Conservation (phyloP, 2,888 invertebrate species). For the Empis stercorea region DNA sequence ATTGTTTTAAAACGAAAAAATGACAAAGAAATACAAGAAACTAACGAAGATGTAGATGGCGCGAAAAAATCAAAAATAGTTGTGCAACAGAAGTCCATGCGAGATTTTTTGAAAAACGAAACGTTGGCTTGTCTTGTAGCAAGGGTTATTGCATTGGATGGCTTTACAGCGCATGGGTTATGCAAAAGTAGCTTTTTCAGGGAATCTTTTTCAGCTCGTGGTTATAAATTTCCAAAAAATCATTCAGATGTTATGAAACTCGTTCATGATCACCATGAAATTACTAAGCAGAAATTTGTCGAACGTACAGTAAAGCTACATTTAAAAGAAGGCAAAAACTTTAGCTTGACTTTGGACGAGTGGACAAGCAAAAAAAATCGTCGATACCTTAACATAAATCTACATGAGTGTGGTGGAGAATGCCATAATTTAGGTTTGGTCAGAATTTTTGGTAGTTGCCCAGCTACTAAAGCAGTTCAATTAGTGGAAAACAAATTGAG, state of each 20-base stretch:
- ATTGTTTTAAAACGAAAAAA: not conserved
- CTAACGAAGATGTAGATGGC: not conserved
- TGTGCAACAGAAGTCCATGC: not conserved
- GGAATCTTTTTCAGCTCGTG: not conserved
- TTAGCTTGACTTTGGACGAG: not conserved
- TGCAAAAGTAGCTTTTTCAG: not conserved
- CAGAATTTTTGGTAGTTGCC: not conserved
- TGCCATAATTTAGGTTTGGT: not conserved
- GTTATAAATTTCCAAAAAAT: not conserved
- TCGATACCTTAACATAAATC: not conserved
- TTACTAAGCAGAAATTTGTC: not conserved
- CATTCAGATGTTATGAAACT: not conserved
- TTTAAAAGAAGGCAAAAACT: not conserved
- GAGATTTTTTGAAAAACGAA: not conserved
- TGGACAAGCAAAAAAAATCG: not conserved
- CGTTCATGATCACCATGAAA: not conserved
- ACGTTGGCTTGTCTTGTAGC: not conserved
- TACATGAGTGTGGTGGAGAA: not conserved
- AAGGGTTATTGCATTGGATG: not conserved
- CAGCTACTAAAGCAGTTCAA: not conserved
- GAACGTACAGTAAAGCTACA: not conserved
- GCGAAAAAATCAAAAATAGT: not conserved
- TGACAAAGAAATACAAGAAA: not conserved
- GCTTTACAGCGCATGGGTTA: not conserved
- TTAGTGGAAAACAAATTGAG: not conserved